phyloP scores from a whole-genome alignment of 2,888 invertebrate species.

The Troides oblongomaculatus region DNA sequence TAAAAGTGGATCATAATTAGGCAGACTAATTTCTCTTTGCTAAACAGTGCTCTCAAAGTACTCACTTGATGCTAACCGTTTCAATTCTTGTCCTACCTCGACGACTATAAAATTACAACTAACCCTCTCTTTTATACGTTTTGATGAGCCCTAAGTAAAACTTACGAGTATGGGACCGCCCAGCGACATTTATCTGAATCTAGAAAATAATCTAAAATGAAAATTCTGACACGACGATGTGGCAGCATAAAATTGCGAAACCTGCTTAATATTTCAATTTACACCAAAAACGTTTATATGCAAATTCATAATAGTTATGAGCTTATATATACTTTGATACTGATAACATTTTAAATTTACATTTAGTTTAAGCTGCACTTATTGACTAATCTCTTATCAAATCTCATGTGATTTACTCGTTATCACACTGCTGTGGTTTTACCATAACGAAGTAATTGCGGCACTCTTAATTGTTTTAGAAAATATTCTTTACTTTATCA shows the following conservation, averaged over 20 bases:
- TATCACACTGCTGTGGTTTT: background rate
- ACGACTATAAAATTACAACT: slow-evolving; percentile 15
- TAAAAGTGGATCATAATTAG: background rate
- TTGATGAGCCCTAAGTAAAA: slow-evolving; percentile 13
- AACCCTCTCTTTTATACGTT: slow-evolving; percentile 13
- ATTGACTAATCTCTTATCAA: background rate
- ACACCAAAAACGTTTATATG: slow-evolving; percentile 9
- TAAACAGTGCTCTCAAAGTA: background rate
- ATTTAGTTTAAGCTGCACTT: background rate
- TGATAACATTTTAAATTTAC: background rate
- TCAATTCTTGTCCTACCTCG: slow-evolving; percentile 10
- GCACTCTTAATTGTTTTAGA: background rate
- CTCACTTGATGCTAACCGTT: slow-evolving; percentile 5
- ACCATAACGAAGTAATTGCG: background rate
- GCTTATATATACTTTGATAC: background rate
- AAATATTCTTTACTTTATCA: too few relatives aligned
- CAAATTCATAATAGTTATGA: background rate
- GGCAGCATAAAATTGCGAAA: slow-evolving; percentile 15
- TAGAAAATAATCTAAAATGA: slow-evolving; percentile 10
- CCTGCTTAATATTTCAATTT: slow-evolving; percentile 18
- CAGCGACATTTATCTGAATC: slow-evolving; percentile 11
- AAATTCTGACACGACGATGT: slow-evolving; percentile 3
- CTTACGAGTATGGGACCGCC: background rate
- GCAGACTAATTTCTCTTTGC: background rate
- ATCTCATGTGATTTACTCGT: background rate